Percentiles rank a stretch among this genome's conserved stretches.
phyloP scores from a whole-genome alignment of 2,113 vertebrate genomes.

The Anoura caudifer region DNA sequence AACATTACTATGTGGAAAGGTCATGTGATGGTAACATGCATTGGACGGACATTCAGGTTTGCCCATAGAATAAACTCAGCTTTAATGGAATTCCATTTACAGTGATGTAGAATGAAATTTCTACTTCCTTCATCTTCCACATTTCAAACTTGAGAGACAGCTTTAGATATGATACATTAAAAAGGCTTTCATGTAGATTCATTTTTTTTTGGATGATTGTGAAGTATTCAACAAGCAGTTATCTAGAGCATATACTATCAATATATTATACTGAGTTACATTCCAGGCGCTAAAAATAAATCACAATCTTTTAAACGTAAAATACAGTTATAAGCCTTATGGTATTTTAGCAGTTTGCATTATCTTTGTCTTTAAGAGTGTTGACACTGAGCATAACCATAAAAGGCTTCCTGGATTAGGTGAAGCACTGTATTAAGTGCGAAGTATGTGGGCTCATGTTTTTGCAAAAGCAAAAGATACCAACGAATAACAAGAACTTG shows the following conservation, averaged over 20 bases:
- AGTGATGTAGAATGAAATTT: conserved; percentile 22
- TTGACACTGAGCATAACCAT: neutral
- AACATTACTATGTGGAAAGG: conserved; percentile 34
- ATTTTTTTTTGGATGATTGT: neutral
- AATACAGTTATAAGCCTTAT: neutral
- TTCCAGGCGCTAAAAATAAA: neutral
- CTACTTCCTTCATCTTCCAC: conserved; percentile 20
- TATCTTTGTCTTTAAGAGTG: neutral
- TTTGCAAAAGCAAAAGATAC: neutral
- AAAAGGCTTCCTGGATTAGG: neutral
- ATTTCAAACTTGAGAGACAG: conserved; percentile 32
- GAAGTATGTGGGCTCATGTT: neutral
- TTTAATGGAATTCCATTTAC: conserved; percentile 34
- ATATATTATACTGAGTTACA: neutral
- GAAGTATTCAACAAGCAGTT: conserved; percentile 36
- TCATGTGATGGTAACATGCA: conserved; percentile 31
- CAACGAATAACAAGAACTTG: neutral
- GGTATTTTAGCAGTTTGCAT: neutral
- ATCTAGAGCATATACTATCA: conserved; percentile 1
- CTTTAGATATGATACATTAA: neutral
- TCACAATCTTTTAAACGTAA: neutral
- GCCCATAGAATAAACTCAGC: conserved; percentile 4
- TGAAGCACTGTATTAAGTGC: neutral
- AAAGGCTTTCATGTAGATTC: conserved; percentile 1
- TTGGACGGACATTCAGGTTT: neutral